A percentile compares a stretch with the other conserved stretches of the same genome.
These are phyloP conservation scores for Empidonax alnorum DNA, from an alignment of 2,113 vertebrate species.

Conservation along the genomic window DNA sequence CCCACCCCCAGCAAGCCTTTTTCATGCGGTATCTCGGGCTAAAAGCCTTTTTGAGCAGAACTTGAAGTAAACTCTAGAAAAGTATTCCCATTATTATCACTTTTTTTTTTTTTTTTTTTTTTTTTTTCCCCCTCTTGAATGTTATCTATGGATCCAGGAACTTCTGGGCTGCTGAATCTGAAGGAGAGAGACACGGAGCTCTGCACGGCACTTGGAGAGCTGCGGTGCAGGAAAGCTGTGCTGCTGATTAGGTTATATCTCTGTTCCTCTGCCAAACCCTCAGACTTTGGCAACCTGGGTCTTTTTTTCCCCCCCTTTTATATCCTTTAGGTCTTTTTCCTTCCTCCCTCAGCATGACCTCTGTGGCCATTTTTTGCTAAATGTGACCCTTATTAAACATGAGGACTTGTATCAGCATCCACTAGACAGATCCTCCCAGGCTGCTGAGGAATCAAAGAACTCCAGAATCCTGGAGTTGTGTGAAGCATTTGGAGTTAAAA, in stretches of 20 bases:
- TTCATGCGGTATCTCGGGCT: not conserved
- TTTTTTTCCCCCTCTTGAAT: not conserved
- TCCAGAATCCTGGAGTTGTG: not conserved
- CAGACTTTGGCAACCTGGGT: not conserved
- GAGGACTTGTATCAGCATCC: not conserved
- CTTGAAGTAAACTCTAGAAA: not conserved
- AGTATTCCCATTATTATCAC: not conserved
- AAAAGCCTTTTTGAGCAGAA: not conserved
- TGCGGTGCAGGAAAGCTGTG: not conserved
- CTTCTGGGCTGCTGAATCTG: not conserved
- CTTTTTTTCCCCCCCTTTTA: not conserved
- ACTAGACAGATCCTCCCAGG: not conserved
- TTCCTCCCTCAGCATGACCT: not conserved
- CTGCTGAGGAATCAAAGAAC: not conserved
- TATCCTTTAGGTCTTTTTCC: not conserved
- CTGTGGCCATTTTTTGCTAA: not conserved
- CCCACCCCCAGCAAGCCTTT: conserved; percentile 16
- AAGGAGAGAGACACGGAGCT: not conserved
- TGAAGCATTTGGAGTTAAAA: not conserved
- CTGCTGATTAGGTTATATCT: conserved; percentile 5
- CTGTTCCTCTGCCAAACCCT: conserved; percentile 6
- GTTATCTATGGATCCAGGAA: not conserved
- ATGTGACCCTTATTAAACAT: not conserved
- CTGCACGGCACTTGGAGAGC: not conserved
- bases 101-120: not conserved